Conservation (phyloP, 2,113 vertebrate genomes). For the Micronycteris hirsuta region DNA sequence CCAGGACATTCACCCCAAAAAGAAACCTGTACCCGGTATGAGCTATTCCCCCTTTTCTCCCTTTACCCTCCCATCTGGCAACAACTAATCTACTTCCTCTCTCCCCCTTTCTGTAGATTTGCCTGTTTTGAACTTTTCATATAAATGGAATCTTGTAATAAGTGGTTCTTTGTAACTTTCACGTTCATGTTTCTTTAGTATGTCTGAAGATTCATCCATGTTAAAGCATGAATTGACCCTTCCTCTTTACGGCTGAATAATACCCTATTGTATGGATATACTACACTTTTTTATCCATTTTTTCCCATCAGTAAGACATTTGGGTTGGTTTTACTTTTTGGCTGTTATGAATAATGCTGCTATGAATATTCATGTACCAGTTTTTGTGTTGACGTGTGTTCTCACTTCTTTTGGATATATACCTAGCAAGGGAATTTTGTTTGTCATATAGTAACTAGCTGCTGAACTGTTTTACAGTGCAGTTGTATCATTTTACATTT, state of each 20-base stretch:
- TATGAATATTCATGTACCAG: neutral
- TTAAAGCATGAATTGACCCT: neutral
- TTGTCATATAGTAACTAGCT: neutral
- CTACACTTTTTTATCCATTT: neutral
- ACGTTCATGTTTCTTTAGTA: neutral
- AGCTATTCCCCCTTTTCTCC: neutral
- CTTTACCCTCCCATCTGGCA: neutral
- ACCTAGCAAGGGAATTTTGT: neutral
- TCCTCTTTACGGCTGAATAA: neutral
- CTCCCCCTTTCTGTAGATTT: neutral
- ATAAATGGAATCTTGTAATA: neutral
- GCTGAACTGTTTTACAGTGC: neutral
- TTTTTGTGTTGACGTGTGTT: neutral
- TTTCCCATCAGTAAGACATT: neutral
- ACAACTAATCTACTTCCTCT: neutral
- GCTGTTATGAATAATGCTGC: neutral
- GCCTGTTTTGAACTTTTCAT: neutral
- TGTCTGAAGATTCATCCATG: neutral
- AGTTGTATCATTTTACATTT: neutral
- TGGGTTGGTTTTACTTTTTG: neutral
- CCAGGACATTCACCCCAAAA: neutral
- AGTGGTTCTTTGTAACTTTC: neutral
- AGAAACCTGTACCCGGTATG: neutral
- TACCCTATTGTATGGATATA: neutral
- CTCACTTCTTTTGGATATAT: neutral